Base-by-base conservation (phyloP, 2,888 invertebrate species). In the Trichopoda pennipes region DNA sequence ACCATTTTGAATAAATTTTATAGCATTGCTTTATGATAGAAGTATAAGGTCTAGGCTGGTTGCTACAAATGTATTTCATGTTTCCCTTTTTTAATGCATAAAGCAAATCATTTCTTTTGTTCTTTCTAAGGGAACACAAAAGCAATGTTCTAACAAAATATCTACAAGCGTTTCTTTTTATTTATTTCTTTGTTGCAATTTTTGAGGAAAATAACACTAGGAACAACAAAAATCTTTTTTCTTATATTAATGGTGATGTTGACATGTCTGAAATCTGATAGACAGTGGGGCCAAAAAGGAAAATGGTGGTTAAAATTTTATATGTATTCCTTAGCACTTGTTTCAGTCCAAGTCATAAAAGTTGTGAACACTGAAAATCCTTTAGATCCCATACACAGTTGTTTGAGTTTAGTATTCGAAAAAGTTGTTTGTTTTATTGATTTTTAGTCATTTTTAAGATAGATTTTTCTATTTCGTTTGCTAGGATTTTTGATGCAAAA, bases 81-180 rank as follows among this genome's bases (percentile, higher is more conserved):
- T 79, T 38, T 10, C n/a, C n/a, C 53, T 23, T 35, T 66, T 53
- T 23, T 68, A 68, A 73, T 73, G 53, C 66, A 61, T 53, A 66
- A 64, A 72, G 66, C 64, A 73, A 73, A 73, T 60, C 66, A 73
- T 47, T 68, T 68, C 23, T 68, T 63, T 9, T 55, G 61, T 73
- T 77, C 53, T 68, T 73, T 68, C 47, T 73, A 35, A 47, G 42
- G 66, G 10, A 58, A 56, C 19, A 75, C 42, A 73, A 73, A 73
- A 38, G 12, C 10, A 56, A 64, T 64, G 19, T 64, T 28, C 19
- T 49, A 58, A 66, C 38, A 64, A 70, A 78, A 69, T 68, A 53
- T 73, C 66, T 73, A 73, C 73, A 79, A 68, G 51, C 17, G 35
- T 66, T 66, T 42, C 19, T 23, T 70, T 32, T 1, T 44, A 44